phyloP scores from a whole-genome alignment of 1,140 invertebrate genomes.

The Drosophila simulans region DNA sequence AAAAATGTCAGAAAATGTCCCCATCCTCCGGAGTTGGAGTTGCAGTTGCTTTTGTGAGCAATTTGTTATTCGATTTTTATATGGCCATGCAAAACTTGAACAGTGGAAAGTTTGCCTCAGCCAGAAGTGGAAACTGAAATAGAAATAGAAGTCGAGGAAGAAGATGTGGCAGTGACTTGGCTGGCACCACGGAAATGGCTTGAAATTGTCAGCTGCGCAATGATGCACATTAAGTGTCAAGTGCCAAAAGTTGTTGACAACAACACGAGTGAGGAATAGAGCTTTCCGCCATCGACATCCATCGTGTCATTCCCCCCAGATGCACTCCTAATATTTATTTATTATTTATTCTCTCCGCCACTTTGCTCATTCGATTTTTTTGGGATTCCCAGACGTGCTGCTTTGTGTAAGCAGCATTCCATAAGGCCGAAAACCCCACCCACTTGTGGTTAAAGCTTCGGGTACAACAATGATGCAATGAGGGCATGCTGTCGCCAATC shows the following conservation, averaged over 20 bases:
- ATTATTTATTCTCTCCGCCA: constrained; percentile 67
- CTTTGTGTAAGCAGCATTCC: constrained; percentile 66
- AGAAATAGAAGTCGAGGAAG: not conserved
- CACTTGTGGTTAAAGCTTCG: constrained; percentile 47
- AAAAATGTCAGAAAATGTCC: constrained; percentile 62
- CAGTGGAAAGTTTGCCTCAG: constrained; percentile 19
- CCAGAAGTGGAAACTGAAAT: constrained; percentile 2
- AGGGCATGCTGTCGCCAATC: constrained; percentile 48
- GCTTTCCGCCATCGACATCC: constrained; percentile 31
- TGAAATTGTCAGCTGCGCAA: constrained; percentile 81
- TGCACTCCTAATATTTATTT: constrained; percentile 64
- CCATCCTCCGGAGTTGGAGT: not conserved
- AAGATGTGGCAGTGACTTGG: constrained; percentile 47
- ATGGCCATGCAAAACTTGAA: constrained; percentile 70
- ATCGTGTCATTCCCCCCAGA: constrained; percentile 42
- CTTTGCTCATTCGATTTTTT: constrained; percentile 57
- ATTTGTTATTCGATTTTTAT: constrained; percentile 81
- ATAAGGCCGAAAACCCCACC: constrained; percentile 21
- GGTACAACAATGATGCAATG: constrained; percentile 31
- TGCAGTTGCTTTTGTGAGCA: constrained; percentile 62
- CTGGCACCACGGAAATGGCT: constrained; percentile 78
- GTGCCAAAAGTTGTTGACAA: constrained; percentile 80
- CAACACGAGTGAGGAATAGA: constrained; percentile 40
- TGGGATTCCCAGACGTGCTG: constrained; percentile 61
- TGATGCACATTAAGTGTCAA: constrained; percentile 83